Evolutionary conservation across 2,113 vertebrate genomes (phyloP).

Genomic region (Cricetomys ansorgei): DNA sequence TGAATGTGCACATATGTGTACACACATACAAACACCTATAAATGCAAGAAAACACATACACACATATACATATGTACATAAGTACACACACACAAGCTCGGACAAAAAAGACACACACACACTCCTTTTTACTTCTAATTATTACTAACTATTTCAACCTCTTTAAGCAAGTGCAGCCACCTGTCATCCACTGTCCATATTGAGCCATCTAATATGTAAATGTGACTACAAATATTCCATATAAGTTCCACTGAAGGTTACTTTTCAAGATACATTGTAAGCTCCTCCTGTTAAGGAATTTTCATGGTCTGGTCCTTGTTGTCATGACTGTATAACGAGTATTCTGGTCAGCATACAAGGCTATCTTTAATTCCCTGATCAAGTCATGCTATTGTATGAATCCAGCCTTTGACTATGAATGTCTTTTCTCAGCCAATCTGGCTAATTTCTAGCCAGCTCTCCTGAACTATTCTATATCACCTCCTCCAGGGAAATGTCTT

Average conservation of each 20-base stretch:
- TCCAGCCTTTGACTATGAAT: neutral
- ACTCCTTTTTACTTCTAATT: neutral
- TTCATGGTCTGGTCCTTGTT: neutral
- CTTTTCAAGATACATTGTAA: constrained; percentile 6
- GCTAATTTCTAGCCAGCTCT: constrained; percentile 19
- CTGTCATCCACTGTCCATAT: neutral
- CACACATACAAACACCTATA: neutral
- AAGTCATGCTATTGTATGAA: neutral
- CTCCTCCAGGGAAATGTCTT: neutral
- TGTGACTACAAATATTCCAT: neutral
- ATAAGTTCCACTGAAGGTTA: neutral
- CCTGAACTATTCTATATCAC: neutral
- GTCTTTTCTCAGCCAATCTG: constrained; percentile 8
- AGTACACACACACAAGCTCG: neutral
- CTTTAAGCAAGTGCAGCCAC: neutral
- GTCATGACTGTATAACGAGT: neutral
- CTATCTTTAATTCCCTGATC: neutral
- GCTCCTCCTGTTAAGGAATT: neutral
- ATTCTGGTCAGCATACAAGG: neutral
- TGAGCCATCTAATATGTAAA: neutral
- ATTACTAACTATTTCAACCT: constrained; percentile 26
- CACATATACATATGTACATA: neutral
- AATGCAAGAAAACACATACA: neutral
- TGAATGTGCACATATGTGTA: neutral
- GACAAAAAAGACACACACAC: neutral